These are phyloP conservation scores for Craniophora ligustri DNA, from an alignment of 2,888 invertebrate species.

Conservation along the genomic window DNA sequence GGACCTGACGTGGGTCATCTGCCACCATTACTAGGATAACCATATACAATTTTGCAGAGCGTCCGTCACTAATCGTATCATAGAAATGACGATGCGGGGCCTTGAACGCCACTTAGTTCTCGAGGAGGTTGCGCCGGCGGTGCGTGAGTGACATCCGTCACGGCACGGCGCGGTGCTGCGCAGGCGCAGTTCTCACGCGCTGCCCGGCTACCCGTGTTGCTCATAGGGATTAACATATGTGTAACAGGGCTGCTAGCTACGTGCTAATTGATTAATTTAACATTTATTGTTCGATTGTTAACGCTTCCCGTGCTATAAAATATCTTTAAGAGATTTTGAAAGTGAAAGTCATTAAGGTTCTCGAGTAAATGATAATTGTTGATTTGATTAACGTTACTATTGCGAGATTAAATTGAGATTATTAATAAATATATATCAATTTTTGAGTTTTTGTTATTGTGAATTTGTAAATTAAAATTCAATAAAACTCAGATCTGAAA, in stretches of 20 bases:
- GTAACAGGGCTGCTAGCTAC: slow-evolving; percentile 65
- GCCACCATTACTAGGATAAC: neutral
- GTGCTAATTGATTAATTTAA: slow-evolving; percentile 26
- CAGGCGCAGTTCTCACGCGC: slow-evolving; percentile 78
- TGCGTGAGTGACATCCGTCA: slow-evolving; percentile 68
- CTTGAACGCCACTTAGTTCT: slow-evolving; percentile 44
- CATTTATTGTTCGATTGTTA: neutral
- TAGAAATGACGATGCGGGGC: slow-evolving; percentile 18
- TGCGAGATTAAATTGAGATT: too few species aligned
- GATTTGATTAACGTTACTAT: too few species aligned
- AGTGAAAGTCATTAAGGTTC: neutral
- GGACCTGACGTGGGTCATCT: neutral
- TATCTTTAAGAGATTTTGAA: neutral
- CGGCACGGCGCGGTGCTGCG: slow-evolving; percentile 70
- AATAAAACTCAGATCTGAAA: too few species aligned
- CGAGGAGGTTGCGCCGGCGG: slow-evolving; percentile 33
- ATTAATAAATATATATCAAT: too few species aligned
- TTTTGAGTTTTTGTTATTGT: too few species aligned
- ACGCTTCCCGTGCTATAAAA: neutral
- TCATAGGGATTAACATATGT: slow-evolving; percentile 70
- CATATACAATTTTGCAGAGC: slow-evolving; percentile 12
- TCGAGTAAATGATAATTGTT: too few species aligned
- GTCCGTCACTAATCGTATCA: slow-evolving; percentile 24
- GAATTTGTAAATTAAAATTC: too few species aligned
- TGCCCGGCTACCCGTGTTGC: slow-evolving; percentile 82